A percentile compares a stretch with the other conserved stretches of the same genome.
phyloP scores from a whole-genome alignment of 1,140 invertebrate genomes.

The Eupeodes corollae region DNA sequence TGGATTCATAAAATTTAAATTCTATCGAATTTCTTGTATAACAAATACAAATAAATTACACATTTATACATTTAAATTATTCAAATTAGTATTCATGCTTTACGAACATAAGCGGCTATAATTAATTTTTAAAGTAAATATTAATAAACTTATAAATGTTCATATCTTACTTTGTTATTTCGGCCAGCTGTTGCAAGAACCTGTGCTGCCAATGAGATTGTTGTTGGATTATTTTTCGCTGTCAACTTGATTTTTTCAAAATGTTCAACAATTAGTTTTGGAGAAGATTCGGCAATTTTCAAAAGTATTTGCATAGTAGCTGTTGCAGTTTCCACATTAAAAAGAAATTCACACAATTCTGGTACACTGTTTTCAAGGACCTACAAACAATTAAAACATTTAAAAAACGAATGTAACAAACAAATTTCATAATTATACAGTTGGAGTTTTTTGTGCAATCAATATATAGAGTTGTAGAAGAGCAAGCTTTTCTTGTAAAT shows the following conservation, averaged over 20 bases:
- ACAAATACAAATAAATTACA: too few species aligned
- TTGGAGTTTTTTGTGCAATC: conserved; percentile 67
- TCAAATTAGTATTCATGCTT: neutral
- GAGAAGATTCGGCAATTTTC: conserved; percentile 56
- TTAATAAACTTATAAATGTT: neutral
- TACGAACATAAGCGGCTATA: conserved; percentile 14
- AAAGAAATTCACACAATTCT: conserved; percentile 26
- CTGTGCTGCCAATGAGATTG: conserved; percentile 51
- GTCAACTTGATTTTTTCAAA: conserved; percentile 53
- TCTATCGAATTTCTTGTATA: too few species aligned
- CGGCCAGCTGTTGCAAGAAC: conserved; percentile 52
- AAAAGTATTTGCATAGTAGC: conserved; percentile 65
- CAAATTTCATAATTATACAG: conserved; percentile 39
- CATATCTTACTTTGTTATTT: conserved; percentile 42
- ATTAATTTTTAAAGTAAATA: too few species aligned
- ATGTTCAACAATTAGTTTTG: conserved; percentile 55
- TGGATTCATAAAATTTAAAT: too few species aligned
- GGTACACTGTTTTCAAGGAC: conserved; percentile 28
- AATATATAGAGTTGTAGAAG: conserved; percentile 68
- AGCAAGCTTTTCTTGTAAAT: conserved; percentile 70
- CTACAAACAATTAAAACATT: conserved; percentile 1
- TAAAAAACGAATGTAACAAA: conserved; percentile 1
- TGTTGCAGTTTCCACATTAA: conserved; percentile 41
- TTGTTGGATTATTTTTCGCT: conserved; percentile 54
- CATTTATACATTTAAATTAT: too few species aligned